Evolutionary conservation across 2,888 invertebrate genomes (phyloP), one percentile per base, ranked within the genome.

Genomic region (Hemistola chrysoprasaria): DNA sequence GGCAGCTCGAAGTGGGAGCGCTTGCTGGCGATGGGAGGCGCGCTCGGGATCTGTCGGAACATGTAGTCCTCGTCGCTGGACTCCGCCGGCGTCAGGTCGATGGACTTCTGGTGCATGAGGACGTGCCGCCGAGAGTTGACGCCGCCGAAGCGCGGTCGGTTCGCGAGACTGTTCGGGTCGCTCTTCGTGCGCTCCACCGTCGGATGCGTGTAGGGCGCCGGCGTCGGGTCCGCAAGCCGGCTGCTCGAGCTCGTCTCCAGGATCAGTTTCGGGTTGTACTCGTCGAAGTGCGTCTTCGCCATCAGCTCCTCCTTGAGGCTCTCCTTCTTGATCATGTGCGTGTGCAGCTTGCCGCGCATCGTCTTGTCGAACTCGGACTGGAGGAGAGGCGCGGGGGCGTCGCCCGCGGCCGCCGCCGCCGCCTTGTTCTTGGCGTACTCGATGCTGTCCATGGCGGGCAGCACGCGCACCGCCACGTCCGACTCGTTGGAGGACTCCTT

Each of bases 181-280:
- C 95, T 95, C 72, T 95, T 96, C 2, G 96, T 96, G 48, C 96
- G 91, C 71, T 95, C 95, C 0, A 95, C 94, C 0, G 94, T 93
- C 11, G 93, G 92, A 66, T 94, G 95, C 3, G 91, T 83, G 59
- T 92, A 93, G 6, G 87, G 90, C 7, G 90, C 79, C 3, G 52
- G 46, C 27, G 90, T 83, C 4, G 78, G 87, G 55, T 92, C 87
- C 6, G 87, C 79, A 11, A 90, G 71, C 32, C 88, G 81, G 50
- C 90, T 89, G 48, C 85, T 89, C 9, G 91, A 90, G 54, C 90
- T 90, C 1, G 90, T 85, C 59, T 90, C 90, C 21, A 90, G 67
- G 38, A 90, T 82, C 26, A 90, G 64, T 68, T 94, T 92, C 0
- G 95, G 95, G 76, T 95, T 94, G 53, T 95, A 95, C 68, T 92